Evolutionary conservation across 2,113 vertebrate species (phyloP), one percentile per base, ranked within the genome.

Genomic region (Pterocles orientalis): DNA sequence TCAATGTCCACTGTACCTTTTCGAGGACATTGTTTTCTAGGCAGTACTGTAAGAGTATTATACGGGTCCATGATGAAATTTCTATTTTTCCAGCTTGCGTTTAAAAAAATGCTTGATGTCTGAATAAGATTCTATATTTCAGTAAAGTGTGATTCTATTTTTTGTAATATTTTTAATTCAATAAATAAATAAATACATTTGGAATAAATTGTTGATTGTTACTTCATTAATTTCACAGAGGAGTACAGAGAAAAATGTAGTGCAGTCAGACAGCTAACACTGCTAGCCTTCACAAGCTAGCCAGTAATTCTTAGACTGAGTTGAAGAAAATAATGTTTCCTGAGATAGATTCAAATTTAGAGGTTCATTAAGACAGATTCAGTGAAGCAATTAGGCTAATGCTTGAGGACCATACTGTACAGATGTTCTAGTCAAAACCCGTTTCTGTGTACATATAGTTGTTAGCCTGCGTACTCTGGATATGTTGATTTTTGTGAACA

Each of bases 41-140:
- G 10, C 14, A 86, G 6, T 83, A 50, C 26, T 83, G 28, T 9
- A 72, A 19, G 33, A 83, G 60, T 83, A 83, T 81, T 83, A 3
- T 16, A 21, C 31, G 72, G 61, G 31, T 86, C 69, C 73, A 91
- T 61, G 72, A 7, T 79, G 12, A 78, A 88, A 88, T 91, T 86
- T 94, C 39, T 96, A 77, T 86, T 95, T 96, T 95, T 95, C 43
- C 94, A 93, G 10, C 19, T 86, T 86, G 24, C 12, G 45, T 84
- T 48, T 15, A 58, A 47, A 86, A 85, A 95, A 81, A 56, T 1
- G 0, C 12, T 81, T 84, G 11, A 50, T 80, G 3, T 81, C 56
- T 68, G 18, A 90, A 68, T 88, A 62, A 66, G 47, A 73, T 58
- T 1, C 9, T 91, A 4, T 79, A 82, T 92, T 75, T 92, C 36